Evolutionary conservation across 2,888 invertebrate genomes (phyloP).

Genomic region (Tolmerus cingulatus): DNA sequence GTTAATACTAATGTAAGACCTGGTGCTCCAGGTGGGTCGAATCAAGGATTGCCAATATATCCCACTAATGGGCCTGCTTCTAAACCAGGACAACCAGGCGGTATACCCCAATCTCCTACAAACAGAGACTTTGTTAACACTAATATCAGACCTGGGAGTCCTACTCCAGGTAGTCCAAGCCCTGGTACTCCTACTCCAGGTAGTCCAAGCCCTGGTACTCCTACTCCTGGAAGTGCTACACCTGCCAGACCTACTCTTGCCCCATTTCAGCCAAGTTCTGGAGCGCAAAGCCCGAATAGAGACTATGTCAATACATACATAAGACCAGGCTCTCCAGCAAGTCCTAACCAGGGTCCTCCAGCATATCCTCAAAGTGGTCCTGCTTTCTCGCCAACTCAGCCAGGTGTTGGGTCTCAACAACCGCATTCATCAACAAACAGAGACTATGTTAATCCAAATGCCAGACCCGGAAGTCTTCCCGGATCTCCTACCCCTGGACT

Average conservation of each 20-base stretch:
- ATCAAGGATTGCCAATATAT: background rate
- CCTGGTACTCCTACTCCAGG: background rate
- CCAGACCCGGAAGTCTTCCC: background rate
- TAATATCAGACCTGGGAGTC: background rate
- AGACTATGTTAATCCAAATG: slow-evolving; percentile 31
- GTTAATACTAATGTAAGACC: slow-evolving; percentile 31
- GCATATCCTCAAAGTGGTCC: background rate
- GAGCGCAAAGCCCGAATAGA: too few species aligned
- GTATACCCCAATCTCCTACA: background rate
- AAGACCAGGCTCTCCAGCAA: background rate
- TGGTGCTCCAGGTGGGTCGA: background rate
- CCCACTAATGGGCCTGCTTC: background rate
- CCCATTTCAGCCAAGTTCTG: background rate
- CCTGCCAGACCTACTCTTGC: background rate
- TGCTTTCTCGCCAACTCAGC: background rate
- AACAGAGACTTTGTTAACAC: slow-evolving; percentile 30
- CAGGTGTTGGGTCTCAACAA: background rate
- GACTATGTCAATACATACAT: background rate
- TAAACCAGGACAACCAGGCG: background rate
- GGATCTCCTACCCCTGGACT: background rate
- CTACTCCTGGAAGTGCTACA: background rate
- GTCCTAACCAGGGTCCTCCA: background rate
- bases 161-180: background rate
- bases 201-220: background rate
- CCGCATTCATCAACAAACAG: background rate